Conservation (phyloP, 2,888 invertebrate species). For the Scrobipalpa atriplicella region DNA sequence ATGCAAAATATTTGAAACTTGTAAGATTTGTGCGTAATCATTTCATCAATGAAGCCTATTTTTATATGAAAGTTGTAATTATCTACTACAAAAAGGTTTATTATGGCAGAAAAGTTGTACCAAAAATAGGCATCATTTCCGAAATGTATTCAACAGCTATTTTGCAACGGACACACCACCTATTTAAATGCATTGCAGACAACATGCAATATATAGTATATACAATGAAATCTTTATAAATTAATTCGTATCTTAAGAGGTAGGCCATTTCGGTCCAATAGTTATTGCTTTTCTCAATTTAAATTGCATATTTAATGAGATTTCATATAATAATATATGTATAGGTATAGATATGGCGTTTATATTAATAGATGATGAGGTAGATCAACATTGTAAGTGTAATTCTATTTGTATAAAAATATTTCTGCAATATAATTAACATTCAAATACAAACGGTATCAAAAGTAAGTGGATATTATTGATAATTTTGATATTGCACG, state of each 20-base stretch:
- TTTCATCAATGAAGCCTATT: conserved; percentile 5
- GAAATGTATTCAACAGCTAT: background rate
- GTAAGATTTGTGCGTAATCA: background rate
- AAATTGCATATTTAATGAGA: background rate
- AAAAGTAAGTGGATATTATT: conserved; percentile 70
- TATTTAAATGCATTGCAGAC: background rate
- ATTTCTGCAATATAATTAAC: conserved; percentile 81
- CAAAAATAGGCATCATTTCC: conserved; percentile 12
- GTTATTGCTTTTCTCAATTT: conserved; percentile 39
- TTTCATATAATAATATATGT: conserved; percentile 30
- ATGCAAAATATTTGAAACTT: conserved; percentile 2
- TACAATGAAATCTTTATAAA: conserved; percentile 29
- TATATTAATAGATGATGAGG: conserved; percentile 65
- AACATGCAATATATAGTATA: background rate
- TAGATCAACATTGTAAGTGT: conserved; percentile 73
- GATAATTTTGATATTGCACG: conserved; percentile 68
- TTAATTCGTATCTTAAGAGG: conserved; percentile 46
- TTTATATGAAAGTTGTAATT: background rate
- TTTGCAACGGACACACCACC: conserved; percentile 11
- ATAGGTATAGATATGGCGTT: conserved; percentile 35
- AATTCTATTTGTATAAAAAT: conserved; percentile 79
- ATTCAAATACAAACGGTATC: conserved; percentile 80
- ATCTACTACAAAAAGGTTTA: background rate
- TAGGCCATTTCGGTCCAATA: conserved; percentile 62
- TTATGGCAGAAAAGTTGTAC: background rate